These are phyloP conservation scores for Ditylenchus weischeri DNA, from an alignment of 2,888 invertebrate species.

Conservation along the genomic window DNA sequence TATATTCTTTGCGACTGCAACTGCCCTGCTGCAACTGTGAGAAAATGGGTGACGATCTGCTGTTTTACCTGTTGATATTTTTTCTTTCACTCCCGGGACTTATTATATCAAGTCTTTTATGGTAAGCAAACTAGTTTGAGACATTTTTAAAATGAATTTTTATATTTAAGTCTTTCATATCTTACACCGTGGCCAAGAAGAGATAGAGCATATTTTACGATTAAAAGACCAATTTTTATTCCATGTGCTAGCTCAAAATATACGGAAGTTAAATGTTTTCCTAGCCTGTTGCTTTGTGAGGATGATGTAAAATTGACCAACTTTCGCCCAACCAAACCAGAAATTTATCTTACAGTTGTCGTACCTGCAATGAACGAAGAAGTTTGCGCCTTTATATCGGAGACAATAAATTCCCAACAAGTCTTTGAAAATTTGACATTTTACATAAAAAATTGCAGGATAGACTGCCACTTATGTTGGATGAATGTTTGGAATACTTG, in stretches of 20 bases:
- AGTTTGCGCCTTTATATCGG: constrained; percentile 25
- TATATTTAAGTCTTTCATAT: constrained; percentile 20
- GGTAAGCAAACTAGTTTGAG: constrained; percentile 7
- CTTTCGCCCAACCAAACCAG: constrained; percentile 23
- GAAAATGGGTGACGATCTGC: too few species aligned
- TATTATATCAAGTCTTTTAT: not conserved
- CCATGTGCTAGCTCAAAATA: constrained; percentile 11
- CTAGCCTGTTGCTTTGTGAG: constrained; percentile 5
- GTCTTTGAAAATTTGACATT: not conserved
- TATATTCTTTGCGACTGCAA: too few species aligned
- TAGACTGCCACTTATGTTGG: constrained; percentile 78
- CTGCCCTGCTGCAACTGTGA: too few species aligned
- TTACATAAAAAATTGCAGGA: constrained; percentile 27
- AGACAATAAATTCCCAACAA: not conserved
- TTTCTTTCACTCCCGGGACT: too few species aligned
- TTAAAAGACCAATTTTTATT: not conserved
- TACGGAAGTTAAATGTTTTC: not conserved
- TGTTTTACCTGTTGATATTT: too few species aligned
- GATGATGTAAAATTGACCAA: constrained; percentile 7
- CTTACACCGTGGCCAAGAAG: constrained; percentile 26
- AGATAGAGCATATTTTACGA: constrained; percentile 11
- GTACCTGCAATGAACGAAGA: constrained; percentile 95
- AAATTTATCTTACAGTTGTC: constrained; percentile 75
- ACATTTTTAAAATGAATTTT: constrained; percentile 1
- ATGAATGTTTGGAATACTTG: constrained; percentile 52